Base-by-base conservation (phyloP, 53 echinoderm and acorn worm species). In the Temnopleurus reevesii region DNA sequence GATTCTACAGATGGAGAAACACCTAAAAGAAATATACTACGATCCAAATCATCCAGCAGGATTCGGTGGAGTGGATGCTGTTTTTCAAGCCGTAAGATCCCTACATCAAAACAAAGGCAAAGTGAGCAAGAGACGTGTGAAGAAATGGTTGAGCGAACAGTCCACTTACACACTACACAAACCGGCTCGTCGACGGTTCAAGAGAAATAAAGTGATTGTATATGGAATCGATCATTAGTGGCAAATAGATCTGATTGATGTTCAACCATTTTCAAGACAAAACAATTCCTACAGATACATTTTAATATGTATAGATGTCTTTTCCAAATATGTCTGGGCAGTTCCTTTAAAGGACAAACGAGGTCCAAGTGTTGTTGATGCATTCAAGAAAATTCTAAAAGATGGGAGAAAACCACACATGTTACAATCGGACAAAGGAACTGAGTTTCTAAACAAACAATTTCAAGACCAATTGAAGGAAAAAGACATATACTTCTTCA, bases 101-200 rank as follows among this genome's bases (percentile, higher is more conserved):
- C 57, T 53, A 12, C 25, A 59, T 59, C 59, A 25, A n/a, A n/a
- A n/a, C n/a, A 18, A 79, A 18, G 45, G 83, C 15, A 23, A 66
- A 26, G 53, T 55, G 28, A 83, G 2, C 12, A 83, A 55, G 56
- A 27, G 30, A 6, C 43, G 89, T 41, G 89, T 95, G 5, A 45
- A 27, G 35, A 29, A 89, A 17, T 95, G 91, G 91, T 82, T 95
- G 15, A 28, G 18, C 1, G 81, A 76, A 35, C 83, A 92, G 21
- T 76, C 93, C 9, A 71, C 89, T 2, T 95, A 92, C 38, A 93
- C 93, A 2, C 76, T 95, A 5, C 95, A 95, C 59, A 90, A 85
- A 77, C 82, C 89, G 3, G 33, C 77, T 0, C 47, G 92, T 36
- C 63, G 91, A 45, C 57, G 51, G 4, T 95, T 89, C 56, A 58